Conservation (phyloP, 2,888 invertebrate species). For the Ormyrus thymus region DNA sequence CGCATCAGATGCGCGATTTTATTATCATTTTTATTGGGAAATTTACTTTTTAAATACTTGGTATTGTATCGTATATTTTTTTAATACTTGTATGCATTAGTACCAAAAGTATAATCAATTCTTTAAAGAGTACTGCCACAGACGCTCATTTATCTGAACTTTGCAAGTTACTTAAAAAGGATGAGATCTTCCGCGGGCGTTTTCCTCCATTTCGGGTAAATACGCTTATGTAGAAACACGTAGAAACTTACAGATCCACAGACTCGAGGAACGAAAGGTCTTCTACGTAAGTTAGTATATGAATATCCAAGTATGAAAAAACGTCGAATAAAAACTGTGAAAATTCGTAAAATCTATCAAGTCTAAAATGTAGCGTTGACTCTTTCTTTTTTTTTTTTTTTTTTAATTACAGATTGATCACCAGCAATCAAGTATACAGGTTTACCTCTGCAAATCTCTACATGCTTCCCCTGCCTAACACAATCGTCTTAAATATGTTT, state of each 20-base stretch:
- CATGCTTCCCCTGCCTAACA: slow-evolving; percentile 36
- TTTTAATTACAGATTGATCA: too few relatives aligned
- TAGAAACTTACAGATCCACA: slow-evolving; percentile 37
- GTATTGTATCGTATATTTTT: slow-evolving; percentile 39
- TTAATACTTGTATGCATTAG: slow-evolving; percentile 31
- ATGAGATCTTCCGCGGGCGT: slow-evolving; percentile 46
- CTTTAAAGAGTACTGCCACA: slow-evolving; percentile 63
- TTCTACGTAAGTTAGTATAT: not conserved
- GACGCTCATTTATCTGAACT: slow-evolving; percentile 65
- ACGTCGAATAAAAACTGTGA: slow-evolving; percentile 15
- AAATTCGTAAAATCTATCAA: slow-evolving; percentile 16
- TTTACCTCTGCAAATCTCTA: slow-evolving; percentile 41
- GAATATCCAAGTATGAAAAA: slow-evolving; percentile 8
- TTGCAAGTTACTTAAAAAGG: slow-evolving; percentile 57
- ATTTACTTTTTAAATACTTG: slow-evolving; percentile 50
- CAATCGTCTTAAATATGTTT: slow-evolving; percentile 61
- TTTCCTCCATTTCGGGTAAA: slow-evolving; percentile 34
- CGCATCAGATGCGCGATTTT: slow-evolving; percentile 67
- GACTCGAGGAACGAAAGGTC: slow-evolving; percentile 6
- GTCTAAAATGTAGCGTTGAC: not conserved
- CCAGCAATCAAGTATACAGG: too few relatives aligned
- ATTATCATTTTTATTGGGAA: slow-evolving; percentile 29
- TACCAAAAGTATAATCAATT: slow-evolving; percentile 58
- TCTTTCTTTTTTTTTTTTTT: too few relatives aligned
- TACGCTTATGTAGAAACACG: slow-evolving; percentile 44